Base-by-base conservation (phyloP, 2,797 vertebrate genomes). In the Falco novaeseelandiae region DNA sequence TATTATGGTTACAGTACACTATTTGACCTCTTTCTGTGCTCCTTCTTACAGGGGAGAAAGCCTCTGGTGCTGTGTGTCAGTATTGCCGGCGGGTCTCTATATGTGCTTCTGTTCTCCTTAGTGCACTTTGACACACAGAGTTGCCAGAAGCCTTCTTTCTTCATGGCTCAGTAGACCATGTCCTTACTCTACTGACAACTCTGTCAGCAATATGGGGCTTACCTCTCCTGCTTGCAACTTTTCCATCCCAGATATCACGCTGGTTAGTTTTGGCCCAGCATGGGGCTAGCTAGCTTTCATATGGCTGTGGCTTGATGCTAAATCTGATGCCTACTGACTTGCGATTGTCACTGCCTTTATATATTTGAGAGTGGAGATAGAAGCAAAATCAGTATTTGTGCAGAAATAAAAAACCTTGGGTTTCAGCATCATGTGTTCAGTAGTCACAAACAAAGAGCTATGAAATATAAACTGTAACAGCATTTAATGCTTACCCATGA, bases 241-340 rank as follows among this genome's bases (percentile, higher is more conserved):
- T 44, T 83, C 20, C 30, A 42, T 22, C 27, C 8, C 38, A 70
- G 32, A 12, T 15, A 46, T 1, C n/a, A 8, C 0, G 0, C 4
- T n/a, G 14, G 25, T 73, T 18, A 17, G 21, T 34, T 83, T 63
- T 59, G 40, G 12, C 20, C 29, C 52, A 88, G 26, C 34, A 21
- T 10, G 9, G 40, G 42, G 15, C 29, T 22, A 42, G 21, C 12
- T 4, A 44, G 26, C 6, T 79, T 65, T 67, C 26, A 26, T 19
- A 9, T 13, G 14, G 16, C 36, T 40, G 26, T 44, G 52, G 12
- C 38, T 48, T 25, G 52, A 40, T 59, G 29, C 11, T 71, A 61
- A 87, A n/a, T 19, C 30, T 3, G 2, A 36, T 36, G 19, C 3
- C 14, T 42, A 40, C 6, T 51, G n/a, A 40, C n/a, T 40, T 85